phyloP scores from a whole-genome alignment of 2,113 vertebrate species.

The Corvus hawaiiensis region DNA sequence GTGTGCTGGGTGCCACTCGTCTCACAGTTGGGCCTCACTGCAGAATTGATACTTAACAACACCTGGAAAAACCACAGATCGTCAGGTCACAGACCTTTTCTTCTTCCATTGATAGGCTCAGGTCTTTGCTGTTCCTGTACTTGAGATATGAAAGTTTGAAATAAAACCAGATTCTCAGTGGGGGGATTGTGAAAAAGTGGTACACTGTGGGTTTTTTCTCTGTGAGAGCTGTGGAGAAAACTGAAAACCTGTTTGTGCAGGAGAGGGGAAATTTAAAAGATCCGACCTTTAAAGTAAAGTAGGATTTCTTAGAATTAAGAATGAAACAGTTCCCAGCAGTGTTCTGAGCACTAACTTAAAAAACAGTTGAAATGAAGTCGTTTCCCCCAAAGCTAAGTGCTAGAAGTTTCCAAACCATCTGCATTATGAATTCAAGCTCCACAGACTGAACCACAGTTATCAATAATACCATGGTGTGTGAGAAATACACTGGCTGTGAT shows the following conservation, averaged over 20 bases:
- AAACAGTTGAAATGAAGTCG: neutral
- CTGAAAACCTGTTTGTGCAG: neutral
- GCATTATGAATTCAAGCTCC: neutral
- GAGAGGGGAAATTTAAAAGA: neutral
- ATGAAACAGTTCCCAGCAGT: neutral
- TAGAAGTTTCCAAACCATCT: neutral
- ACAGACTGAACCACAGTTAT: neutral
- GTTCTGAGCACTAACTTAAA: neutral
- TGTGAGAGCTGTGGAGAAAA: neutral
- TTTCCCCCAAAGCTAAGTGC: neutral
- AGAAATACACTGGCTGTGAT: neutral
- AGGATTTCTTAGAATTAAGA: constrained; percentile 1
- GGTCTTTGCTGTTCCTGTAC: neutral
- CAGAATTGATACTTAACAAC: neutral
- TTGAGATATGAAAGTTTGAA: neutral
- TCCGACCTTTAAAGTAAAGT: neutral
- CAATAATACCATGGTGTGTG: accelerated
- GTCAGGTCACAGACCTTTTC: neutral
- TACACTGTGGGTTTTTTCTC: neutral
- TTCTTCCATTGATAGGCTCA: neutral
- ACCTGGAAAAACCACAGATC: neutral
- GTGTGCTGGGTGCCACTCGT: neutral
- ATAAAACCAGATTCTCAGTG: neutral
- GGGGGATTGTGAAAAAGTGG: neutral
- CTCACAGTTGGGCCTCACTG: neutral